phyloP scores from a whole-genome alignment of 2,888 invertebrate species.

The Lamellibrachia satsuma region DNA sequence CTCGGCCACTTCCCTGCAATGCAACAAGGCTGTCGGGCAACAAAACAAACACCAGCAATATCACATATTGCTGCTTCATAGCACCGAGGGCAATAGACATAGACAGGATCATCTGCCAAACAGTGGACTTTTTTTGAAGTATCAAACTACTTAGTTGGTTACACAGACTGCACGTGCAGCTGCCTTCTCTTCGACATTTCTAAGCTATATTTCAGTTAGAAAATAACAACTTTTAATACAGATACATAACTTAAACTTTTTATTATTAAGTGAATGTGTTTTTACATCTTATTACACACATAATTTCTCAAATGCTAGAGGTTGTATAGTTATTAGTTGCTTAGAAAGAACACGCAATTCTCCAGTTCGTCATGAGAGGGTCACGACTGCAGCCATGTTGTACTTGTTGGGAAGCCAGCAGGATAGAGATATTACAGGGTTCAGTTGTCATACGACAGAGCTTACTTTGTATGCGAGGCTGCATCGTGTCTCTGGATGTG shows the following conservation, averaged over 20 bases:
- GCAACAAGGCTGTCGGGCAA: constrained; percentile 11
- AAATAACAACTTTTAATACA: background rate
- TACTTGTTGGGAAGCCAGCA: background rate
- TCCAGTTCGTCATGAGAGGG: background rate
- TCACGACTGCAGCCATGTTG: background rate
- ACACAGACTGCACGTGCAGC: background rate
- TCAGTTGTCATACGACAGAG: background rate
- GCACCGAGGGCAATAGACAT: constrained; percentile 1
- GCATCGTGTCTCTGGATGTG: background rate
- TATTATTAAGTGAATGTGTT: background rate
- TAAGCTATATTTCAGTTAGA: background rate
- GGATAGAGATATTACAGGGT: background rate
- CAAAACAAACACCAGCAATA: constrained; percentile 11
- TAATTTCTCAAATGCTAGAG: too few relatives aligned
- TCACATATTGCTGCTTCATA: constrained; percentile 4
- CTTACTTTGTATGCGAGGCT: background rate
- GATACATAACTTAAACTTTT: background rate
- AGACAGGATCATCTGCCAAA: constrained; percentile 13
- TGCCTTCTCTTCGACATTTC: background rate
- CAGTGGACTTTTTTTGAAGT: background rate
- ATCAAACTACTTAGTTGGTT: background rate
- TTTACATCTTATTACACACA: background rate
- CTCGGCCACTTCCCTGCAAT: background rate
- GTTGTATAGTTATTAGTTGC: background rate
- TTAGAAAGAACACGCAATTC: background rate